Evolutionary conservation across 2,888 invertebrate species (phyloP).

Genomic region (Cheilosia pagana): DNA sequence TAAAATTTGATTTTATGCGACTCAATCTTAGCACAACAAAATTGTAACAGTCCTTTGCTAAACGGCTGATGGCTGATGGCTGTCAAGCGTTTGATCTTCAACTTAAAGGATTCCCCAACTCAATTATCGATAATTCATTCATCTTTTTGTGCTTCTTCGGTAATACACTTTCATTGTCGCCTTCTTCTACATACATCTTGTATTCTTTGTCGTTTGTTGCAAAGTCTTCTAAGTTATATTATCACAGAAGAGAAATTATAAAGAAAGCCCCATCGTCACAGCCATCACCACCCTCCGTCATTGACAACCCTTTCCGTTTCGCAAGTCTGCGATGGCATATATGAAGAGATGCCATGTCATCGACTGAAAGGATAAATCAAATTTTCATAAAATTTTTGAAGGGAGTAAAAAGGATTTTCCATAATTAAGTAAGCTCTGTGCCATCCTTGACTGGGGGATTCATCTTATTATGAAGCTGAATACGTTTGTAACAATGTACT

Average conservation of each 20-base stretch:
- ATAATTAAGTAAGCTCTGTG: conserved; percentile 69
- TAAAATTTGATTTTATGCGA: neutral
- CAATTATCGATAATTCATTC: conserved; percentile 74
- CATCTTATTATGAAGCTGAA: conserved; percentile 38
- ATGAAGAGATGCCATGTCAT: conserved; percentile 57
- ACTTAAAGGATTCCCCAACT: conserved; percentile 74
- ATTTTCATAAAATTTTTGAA: conserved; percentile 82
- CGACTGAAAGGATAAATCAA: conserved; percentile 83
- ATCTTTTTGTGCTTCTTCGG: conserved; percentile 55
- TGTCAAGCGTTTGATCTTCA: conserved; percentile 71
- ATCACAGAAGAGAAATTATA: conserved; percentile 61
- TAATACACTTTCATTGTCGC: conserved; percentile 32
- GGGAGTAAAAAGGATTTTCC: conserved; percentile 74
- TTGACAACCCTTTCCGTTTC: conserved; percentile 54
- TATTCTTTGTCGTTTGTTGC: conserved; percentile 41
- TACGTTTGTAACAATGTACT: conserved; percentile 9
- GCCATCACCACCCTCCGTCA: neutral
- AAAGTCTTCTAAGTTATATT: conserved; percentile 59
- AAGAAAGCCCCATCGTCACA: conserved; percentile 33
- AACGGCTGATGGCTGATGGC: conserved; percentile 45
- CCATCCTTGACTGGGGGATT: conserved; percentile 42
- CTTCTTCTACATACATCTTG: conserved; percentile 16
- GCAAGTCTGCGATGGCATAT: conserved; percentile 13
- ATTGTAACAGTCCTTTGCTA: conserved; percentile 2
- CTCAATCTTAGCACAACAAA: neutral